phyloP scores from a whole-genome alignment of 2,888 invertebrate species.

The Clunio marinus region DNA sequence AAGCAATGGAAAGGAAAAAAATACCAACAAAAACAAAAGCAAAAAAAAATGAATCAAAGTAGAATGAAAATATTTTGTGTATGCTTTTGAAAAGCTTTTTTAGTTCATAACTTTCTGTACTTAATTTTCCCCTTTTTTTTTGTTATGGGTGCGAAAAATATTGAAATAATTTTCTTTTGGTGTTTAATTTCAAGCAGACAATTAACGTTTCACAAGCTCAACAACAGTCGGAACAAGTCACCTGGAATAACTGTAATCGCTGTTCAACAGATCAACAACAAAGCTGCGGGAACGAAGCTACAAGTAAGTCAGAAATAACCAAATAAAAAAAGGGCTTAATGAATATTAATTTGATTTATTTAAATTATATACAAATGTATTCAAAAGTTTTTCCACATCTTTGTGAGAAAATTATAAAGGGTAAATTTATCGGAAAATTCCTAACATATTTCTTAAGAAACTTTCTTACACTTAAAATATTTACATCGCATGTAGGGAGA shows the following conservation, averaged over 20 bases:
- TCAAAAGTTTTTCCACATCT: background rate
- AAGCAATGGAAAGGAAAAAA: background rate
- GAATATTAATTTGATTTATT: constrained; percentile 34
- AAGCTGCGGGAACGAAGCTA: constrained; percentile 8
- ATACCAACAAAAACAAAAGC: background rate
- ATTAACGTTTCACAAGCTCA: background rate
- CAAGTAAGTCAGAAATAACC: constrained; percentile 26
- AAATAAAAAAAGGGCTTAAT: constrained; percentile 12
- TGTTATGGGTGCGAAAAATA: background rate
- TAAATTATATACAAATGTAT: constrained; percentile 17
- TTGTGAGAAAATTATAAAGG: too few species aligned
- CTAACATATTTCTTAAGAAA: too few species aligned
- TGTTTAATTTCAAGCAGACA: constrained; percentile 27
- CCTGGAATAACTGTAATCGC: constrained; percentile 16
- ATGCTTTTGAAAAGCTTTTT: constrained; percentile 21
- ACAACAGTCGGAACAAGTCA: constrained; percentile 28
- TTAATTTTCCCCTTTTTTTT: background rate
- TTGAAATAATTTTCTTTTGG: background rate
- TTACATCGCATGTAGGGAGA: too few species aligned
- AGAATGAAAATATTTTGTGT: constrained; percentile 1
- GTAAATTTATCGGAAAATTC: too few species aligned
- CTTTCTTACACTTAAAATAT: too few species aligned
- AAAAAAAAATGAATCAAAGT: too few species aligned
- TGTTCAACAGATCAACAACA: constrained; percentile 29
- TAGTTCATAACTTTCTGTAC: background rate